Evolutionary conservation across 1,140 invertebrate genomes (phyloP), one percentile per base, ranked within the genome.

Genomic region (Pseudomyrmex gracilis): DNA sequence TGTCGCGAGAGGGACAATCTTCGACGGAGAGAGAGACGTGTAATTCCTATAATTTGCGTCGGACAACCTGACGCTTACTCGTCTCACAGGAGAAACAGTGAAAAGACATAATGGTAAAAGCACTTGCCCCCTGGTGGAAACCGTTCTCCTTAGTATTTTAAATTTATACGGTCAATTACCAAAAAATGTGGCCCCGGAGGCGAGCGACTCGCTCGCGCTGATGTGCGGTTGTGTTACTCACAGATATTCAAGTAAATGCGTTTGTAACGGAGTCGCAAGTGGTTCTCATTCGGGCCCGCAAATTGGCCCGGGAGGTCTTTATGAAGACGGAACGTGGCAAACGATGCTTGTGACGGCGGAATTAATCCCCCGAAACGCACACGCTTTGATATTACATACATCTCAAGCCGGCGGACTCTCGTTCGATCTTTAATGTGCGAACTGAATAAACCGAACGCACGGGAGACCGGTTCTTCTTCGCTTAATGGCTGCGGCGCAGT

Each of bases 181-280:
- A 20, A 89, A 88, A 88, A 78, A 85, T 89, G 70, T 73, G 47
- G 49, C 55, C 64, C 73, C 47, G 24, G n/a, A 51, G 58, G 70
- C 74, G 58, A 57, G 20, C n/a, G 17, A 49, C 53, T 58, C 22
- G 49, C 34, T 55, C 55, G 49, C 51, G 43, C 34, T 34, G 4
- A 34, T 7, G 10, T 15, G 49, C 34, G 43, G 64, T 10, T 13
- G 55, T 13, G 55, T 61, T 78, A 45, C 84, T 51, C 71, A 51
- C 61, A 83, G 86, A 89, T 84, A 82, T 80, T 85, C 84, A 84
- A 87, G 84, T 82, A 76, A 84, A 88, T 82, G 67, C 70, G 24
- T 66, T 34, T 51, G 58, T 88, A 89, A 89, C 87, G 87, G 87
- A 34, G 80, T 86, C 73, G 60, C 43, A 20, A 88, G 87, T 20